These are phyloP conservation scores for Poeciliopsis gracilis DNA, from an alignment of 2,797 vertebrate species.

Conservation along the genomic window DNA sequence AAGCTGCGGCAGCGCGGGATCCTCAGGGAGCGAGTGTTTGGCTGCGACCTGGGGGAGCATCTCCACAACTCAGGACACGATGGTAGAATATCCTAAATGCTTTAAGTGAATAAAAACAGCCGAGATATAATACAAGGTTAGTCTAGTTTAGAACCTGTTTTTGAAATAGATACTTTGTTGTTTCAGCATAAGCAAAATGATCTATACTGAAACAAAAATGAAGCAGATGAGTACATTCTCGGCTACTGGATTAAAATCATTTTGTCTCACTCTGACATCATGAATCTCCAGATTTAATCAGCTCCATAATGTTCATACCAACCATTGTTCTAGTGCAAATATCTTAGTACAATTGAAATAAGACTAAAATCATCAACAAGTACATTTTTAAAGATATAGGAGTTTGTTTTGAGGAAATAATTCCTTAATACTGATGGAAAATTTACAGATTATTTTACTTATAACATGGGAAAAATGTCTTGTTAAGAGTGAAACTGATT, in stretches of 20 bases:
- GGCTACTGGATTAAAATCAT: slow-evolving; percentile 3
- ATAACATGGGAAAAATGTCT: too few relatives aligned
- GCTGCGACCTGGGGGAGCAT: slow-evolving; percentile 97
- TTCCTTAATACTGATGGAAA: background rate
- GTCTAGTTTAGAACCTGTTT: background rate
- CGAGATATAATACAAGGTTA: background rate
- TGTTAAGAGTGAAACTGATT: too few relatives aligned
- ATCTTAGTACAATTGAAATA: too few relatives aligned
- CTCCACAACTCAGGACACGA: slow-evolving; percentile 96
- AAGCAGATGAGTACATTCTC: background rate
- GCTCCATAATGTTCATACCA: background rate
- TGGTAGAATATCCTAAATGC: slow-evolving; percentile 63
- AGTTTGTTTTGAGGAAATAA: too few relatives aligned
- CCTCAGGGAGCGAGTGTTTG: slow-evolving; percentile 95
- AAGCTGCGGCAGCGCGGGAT: slow-evolving; percentile 97
- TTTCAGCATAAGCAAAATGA: background rate
- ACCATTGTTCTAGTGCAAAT: background rate
- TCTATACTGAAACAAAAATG: background rate
- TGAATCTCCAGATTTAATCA: background rate
- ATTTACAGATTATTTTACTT: too few relatives aligned
- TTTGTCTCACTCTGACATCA: background rate
- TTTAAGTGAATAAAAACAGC: background rate
- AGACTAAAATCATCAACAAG: too few relatives aligned
- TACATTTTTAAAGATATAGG: too few relatives aligned
- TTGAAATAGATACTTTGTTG: background rate